Evolutionary conservation across 2,888 invertebrate genomes (phyloP).

Genomic region (Invenusta paracnida): DNA sequence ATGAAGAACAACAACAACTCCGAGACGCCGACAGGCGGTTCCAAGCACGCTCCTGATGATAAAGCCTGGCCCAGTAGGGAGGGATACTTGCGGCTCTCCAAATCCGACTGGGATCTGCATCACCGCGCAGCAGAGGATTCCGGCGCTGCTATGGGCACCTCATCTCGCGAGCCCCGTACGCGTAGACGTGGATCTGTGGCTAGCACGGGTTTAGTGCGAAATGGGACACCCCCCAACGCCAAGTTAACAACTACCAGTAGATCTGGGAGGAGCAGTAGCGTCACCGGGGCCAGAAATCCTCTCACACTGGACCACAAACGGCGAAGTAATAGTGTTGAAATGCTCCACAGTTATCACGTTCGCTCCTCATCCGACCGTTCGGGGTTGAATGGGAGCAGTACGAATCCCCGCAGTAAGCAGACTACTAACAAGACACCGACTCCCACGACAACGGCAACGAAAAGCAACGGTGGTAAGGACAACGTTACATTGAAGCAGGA

Average conservation of each 20-base stretch:
- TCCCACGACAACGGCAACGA: neutral
- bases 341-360: conserved; percentile 6
- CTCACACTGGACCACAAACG: conserved; percentile 2
- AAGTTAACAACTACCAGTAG: neutral
- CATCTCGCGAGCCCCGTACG: neutral
- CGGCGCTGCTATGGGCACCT: neutral
- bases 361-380: neutral
- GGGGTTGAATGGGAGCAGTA: neutral
- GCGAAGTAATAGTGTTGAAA: conserved; percentile 36
- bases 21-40: neutral
- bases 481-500: neutral
- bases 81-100: neutral
- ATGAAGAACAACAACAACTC: conserved; percentile 7
- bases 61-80: too few relatives aligned
- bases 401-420: neutral
- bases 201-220: too few relatives aligned
- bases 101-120: neutral
- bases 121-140: neutral
- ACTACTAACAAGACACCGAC: neutral
- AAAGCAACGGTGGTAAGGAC: neutral
- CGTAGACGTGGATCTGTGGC: conserved; percentile 9
- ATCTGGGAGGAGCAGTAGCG: neutral
- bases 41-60: too few relatives aligned
- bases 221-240: too few relatives aligned
- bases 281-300: neutral